Evolutionary conservation across 35 echinoderm and acorn worm genomes (phyloP).

Genomic region (Acanthaster planci): DNA sequence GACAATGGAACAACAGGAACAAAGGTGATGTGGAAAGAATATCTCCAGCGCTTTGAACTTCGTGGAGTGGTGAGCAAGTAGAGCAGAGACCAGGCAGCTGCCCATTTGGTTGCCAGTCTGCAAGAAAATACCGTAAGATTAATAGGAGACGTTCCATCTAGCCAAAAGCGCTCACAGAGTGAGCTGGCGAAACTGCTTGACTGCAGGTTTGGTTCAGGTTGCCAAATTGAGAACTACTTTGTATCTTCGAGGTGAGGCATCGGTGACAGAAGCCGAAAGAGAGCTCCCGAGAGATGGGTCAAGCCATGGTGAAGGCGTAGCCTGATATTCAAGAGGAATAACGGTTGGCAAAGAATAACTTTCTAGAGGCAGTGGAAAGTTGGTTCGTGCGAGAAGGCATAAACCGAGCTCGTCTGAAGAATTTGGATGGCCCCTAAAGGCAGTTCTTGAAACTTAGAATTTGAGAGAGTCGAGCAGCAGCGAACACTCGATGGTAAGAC

Average conservation of each 20-base stretch:
- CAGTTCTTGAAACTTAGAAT: slow-evolving; percentile 19
- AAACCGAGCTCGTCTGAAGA: slow-evolving; percentile 17
- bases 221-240: slow-evolving; percentile 25
- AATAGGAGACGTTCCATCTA: background rate
- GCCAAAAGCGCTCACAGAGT: background rate
- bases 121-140: background rate
- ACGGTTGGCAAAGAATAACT: slow-evolving; percentile 24
- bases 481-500: background rate
- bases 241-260: slow-evolving; percentile 1
- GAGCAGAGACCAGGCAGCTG: background rate
- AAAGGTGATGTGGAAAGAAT: slow-evolving; percentile 10
- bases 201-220: slow-evolving; percentile 24
- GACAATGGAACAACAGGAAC: background rate
- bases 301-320: slow-evolving; percentile 35
- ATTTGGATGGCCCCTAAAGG: slow-evolving; percentile 1
- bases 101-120: slow-evolving; percentile 11
- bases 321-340: slow-evolving; percentile 27
- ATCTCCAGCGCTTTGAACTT: background rate
- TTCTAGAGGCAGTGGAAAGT: slow-evolving; percentile 32
- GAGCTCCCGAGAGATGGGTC: slow-evolving; percentile 33
- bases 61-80: background rate
- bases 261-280: background rate
- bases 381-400: slow-evolving; percentile 15
- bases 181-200: background rate
- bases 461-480: slow-evolving; percentile 12